Evolutionary conservation across 2,888 invertebrate species (phyloP), one percentile per base, ranked within the genome.

Genomic region (Pristionchus exspectatus): DNA sequence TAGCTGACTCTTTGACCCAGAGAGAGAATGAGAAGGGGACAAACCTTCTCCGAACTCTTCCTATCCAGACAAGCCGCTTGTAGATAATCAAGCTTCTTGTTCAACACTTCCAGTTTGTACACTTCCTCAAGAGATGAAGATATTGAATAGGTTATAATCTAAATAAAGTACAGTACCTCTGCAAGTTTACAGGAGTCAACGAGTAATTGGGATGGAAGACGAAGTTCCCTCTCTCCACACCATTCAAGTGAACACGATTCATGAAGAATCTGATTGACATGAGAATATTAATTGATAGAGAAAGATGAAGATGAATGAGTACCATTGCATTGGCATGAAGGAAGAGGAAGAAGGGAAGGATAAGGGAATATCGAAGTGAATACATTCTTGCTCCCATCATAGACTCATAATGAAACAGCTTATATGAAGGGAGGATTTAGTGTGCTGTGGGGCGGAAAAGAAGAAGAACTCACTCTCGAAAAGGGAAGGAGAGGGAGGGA

Each of bases 191-290:
- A 87, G 18, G 87, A 72, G 9, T 69, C 54, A 12, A 69, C n/a
- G 44, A 87, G 50, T 59, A 87, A 74, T 30, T 74, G 44, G 4
- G 87, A 74, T 0, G 87, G 87, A 18, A 87, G 54, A 38, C 74
- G 44, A 2, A 87, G 30, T 74, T 87, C 72, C 30, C 87, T 24
- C 54, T 87, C 87, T 69, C 87, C 87, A 30, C 87, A 87, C 87
- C 87, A 87, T 50, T 87, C 87, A 9, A 74, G 54, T 24, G 74
- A 44, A 74, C 87, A 87, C 24, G 86, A 66, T 27, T 30, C 56
- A 59, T 85, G 44, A 27, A 24, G 54, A 24, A 86, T 86, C 86
- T 86, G 50, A 50, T 50, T 77, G 77, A 44, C 21, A 83, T 77
- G 77, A 44, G 33, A n/a, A 83, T 77, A 21, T 2, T 10, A 50